Evolutionary conservation across 2,797 vertebrate genomes (phyloP), one percentile per base, ranked within the genome.

Genomic region (Hippocampus kuda): DNA sequence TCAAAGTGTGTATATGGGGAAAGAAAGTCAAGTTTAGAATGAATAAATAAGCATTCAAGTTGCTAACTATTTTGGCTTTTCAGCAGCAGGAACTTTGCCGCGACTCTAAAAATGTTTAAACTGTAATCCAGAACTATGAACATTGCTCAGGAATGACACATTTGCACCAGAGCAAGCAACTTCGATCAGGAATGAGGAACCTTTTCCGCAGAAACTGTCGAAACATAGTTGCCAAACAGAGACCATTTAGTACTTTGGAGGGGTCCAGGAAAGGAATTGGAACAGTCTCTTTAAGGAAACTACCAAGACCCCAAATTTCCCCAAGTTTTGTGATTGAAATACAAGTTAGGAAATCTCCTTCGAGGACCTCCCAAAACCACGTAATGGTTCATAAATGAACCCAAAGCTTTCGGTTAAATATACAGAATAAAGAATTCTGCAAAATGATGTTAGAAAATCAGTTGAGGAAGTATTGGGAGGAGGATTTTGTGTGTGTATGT

Each of bases 391-490:
- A 59, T 9, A 60, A 60, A 30, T 34, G 2, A 60, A 34, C 30
- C 24, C n/a, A 60, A 57, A 57, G 26, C 26, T 57, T 57, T 57
- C 27, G 56, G 24, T 57, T 15, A 27, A 57, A 57, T 27, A 27
- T 26, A 57, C 5, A 22, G 49, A 53, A 53, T 51, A 8, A 57
- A 26, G 5, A 26, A 60, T 38, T 60, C 59, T 38, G 16, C 34
- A 60, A 2, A 60, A 60, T 18, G 16, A 4, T n/a, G 2, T 5
- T 24, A 53, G 53, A 69, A 38, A 67, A 59, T 69, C 62, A 44
- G 70, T 26, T 38, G 76, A 82, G 79, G 75, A 16, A 60, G 72
- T 85, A 85, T 85, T 64, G 38, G 54, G 42, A 75, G 82, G 79
- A 84, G 81, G 77, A 82, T 65, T 84, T 86, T 85, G 82, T 78